Conservation (phyloP, 2,113 vertebrate species). For the Microcebus tavaratra region DNA sequence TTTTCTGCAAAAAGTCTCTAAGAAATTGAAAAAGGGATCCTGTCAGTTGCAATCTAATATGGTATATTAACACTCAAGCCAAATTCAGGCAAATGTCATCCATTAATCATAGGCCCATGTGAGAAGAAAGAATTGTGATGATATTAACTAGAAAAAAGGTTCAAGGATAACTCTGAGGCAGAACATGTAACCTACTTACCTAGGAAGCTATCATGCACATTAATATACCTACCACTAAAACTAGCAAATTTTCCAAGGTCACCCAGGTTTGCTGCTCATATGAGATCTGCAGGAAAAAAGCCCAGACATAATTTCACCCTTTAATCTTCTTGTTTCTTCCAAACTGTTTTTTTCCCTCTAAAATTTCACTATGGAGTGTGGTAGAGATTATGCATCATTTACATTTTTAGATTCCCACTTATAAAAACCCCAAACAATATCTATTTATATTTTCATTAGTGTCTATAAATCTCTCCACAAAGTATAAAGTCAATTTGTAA, state of each 20-base stretch:
- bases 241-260: neutral
- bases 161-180: constrained; percentile 43
- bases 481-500: neutral
- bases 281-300: neutral
- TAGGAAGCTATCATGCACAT: neutral
- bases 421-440: neutral
- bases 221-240: neutral
- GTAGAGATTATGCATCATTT: neutral
- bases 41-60: constrained; percentile 15
- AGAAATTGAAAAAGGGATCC: constrained; percentile 49
- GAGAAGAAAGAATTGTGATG: constrained; percentile 40
- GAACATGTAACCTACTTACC: neutral
- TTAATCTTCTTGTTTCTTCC: neutral
- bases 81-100: constrained; percentile 53
- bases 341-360: neutral
- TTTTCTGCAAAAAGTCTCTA: constrained; percentile 41
- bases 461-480: neutral
- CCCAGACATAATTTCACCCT: neutral
- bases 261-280: neutral
- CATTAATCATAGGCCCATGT: constrained; percentile 9
- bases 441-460: constrained; percentile 27
- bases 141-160: constrained; percentile 50
- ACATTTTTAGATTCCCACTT: neutral
- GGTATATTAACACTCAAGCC: constrained; percentile 45
- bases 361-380: neutral